These are phyloP conservation scores for Zalophus californianus DNA, from an alignment of 2,797 vertebrate genomes.

Conservation along the genomic window DNA sequence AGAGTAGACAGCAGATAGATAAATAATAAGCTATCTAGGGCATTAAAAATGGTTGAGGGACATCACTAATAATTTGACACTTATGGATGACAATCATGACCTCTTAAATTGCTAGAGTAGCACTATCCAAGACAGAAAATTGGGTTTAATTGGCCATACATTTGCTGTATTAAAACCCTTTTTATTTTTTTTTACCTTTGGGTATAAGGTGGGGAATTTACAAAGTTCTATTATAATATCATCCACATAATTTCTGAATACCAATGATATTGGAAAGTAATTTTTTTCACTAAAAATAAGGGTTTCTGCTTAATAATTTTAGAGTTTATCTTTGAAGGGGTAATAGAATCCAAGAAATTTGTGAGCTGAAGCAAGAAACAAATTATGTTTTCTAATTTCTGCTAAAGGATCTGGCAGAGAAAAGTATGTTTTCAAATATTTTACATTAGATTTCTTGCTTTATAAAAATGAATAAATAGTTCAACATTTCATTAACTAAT, in stretches of 20 bases:
- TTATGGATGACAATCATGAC: not conserved
- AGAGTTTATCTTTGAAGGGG: not conserved
- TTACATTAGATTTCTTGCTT: not conserved
- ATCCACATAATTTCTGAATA: not conserved
- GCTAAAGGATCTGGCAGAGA: not conserved
- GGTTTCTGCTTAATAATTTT: not conserved
- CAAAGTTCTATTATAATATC: not conserved
- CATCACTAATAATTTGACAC: not conserved
- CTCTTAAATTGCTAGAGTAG: not conserved
- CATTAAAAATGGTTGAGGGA: not conserved
- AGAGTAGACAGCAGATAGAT: not conserved
- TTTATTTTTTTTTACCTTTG: not conserved
- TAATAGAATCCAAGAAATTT: not conserved
- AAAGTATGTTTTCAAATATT: not conserved
- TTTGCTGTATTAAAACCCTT: not conserved
- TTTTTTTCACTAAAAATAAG: not conserved
- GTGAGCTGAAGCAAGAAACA: not conserved
- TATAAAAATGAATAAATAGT: not conserved
- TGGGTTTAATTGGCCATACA: not conserved
- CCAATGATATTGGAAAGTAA: not conserved
- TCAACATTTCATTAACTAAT: constrained; percentile 27
- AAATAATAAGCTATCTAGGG: not conserved
- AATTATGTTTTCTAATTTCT: not conserved
- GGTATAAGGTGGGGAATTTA: not conserved
- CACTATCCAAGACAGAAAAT: not conserved